phyloP scores from a whole-genome alignment of 2,797 vertebrate genomes.

The Choloepus didactylus region DNA sequence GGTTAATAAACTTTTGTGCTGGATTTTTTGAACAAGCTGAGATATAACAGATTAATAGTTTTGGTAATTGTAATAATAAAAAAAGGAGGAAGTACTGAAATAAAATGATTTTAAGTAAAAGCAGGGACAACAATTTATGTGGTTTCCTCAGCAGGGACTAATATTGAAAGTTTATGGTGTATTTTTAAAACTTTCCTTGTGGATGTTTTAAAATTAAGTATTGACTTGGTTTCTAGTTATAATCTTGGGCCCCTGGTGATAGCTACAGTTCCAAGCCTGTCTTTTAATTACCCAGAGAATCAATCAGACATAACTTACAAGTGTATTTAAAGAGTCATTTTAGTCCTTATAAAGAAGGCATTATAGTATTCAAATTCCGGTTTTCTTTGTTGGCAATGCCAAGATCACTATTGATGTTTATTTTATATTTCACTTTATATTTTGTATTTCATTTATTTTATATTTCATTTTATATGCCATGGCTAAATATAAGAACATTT shows the following conservation, averaged over 20 bases:
- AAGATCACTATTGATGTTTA: background rate
- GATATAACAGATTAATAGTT: background rate
- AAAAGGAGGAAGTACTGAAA: conserved; percentile 15
- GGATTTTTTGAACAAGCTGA: background rate
- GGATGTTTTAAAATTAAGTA: conserved; percentile 76
- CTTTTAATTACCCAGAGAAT: conserved; percentile 79
- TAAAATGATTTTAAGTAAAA: conserved; percentile 66
- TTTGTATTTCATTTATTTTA: background rate
- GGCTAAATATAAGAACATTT: background rate
- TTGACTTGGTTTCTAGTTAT: conserved; percentile 66
- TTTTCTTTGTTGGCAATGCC: background rate
- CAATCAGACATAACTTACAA: conserved; percentile 77
- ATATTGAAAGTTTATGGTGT: background rate
- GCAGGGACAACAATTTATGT: background rate
- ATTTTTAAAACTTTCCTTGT: conserved; percentile 61
- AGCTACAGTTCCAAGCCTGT: conserved; percentile 9
- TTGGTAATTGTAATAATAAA: conserved; percentile 36
- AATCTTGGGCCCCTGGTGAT: background rate
- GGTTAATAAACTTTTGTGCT: background rate
- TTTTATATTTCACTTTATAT: background rate
- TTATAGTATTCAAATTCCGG: conserved; percentile 58
- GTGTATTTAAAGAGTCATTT: conserved; percentile 68
- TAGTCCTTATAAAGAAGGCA: conserved; percentile 2
- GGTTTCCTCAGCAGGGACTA: background rate
- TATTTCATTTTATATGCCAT: background rate